A percentile compares a stretch with the other conserved stretches of the same genome.
These are phyloP conservation scores for Natator depressus DNA, from an alignment of 2,113 vertebrate species.

Conservation along the genomic window DNA sequence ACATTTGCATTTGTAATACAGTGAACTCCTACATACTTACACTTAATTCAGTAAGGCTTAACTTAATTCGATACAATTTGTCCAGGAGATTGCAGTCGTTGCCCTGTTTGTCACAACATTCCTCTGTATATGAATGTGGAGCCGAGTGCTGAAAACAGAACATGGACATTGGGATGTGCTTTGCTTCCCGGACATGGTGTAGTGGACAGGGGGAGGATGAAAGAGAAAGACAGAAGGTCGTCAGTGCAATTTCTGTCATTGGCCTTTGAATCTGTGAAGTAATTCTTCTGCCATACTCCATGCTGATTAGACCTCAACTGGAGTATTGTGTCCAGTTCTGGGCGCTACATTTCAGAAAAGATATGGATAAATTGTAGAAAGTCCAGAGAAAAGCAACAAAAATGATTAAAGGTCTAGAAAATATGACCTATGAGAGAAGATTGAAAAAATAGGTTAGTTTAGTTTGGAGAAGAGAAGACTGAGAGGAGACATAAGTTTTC, in stretches of 20 bases:
- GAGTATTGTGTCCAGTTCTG: no score
- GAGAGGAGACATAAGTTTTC: no score
- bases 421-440: no score
- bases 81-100: not conserved
- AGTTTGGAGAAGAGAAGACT: no score
- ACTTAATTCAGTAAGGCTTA: not conserved
- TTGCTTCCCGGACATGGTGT: not conserved
- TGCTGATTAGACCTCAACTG: no score
- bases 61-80: not conserved
- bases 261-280: not conserved
- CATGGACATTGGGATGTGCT: not conserved
- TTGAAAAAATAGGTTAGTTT: no score
- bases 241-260: not conserved
- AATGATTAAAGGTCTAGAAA: no score
- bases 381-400: no score
- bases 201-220: not conserved
- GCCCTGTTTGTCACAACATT: not conserved
- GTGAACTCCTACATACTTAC: not conserved
- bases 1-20: not conserved
- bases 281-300: no score
- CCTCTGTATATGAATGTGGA: rapidly evolving
- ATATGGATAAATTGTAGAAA: no score
- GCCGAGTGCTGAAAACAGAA: rapidly evolving
- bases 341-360: no score
- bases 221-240: not conserved